Conservation (phyloP, 2,888 invertebrate species). For the Dicyrtomina minuta region DNA sequence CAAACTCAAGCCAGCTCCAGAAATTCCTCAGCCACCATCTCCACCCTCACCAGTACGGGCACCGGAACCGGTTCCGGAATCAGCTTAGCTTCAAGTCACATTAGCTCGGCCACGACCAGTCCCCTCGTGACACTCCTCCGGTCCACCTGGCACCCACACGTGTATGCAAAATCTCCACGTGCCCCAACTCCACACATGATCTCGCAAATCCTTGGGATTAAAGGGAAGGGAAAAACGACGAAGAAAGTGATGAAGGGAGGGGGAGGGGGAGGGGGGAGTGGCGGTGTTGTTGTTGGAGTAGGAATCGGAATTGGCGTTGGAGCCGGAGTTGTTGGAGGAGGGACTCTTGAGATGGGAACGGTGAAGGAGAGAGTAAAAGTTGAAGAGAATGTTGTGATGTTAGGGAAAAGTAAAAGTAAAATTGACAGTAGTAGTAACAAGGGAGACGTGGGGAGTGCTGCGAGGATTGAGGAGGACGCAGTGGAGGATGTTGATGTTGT, state of each 20-base stretch:
- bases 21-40: no score
- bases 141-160: conserved; percentile 81
- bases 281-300: neutral
- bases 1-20: no score
- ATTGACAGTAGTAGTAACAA: neutral
- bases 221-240: no score
- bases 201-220: conserved; percentile 76
- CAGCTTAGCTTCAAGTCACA: neutral
- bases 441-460: no score
- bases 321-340: neutral
- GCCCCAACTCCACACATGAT: conserved; percentile 84
- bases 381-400: neutral
- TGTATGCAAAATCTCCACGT: conserved; percentile 78
- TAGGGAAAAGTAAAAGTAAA: neutral
- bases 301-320: conserved; percentile 31
- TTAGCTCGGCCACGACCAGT: conserved; percentile 6
- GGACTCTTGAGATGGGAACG: conserved; percentile 31
- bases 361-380: neutral
- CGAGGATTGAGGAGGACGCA: neutral
- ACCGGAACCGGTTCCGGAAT: neutral
- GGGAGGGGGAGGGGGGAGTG: neutral
- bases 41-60: conserved; percentile 2
- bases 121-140: conserved; percentile 31
- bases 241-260: conserved; percentile 35
- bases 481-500: neutral